A percentile compares a stretch with the other conserved stretches of the same genome.
Evolutionary conservation across 2,888 invertebrate genomes (phyloP).

Genomic region (Pemphredon lugubris): DNA sequence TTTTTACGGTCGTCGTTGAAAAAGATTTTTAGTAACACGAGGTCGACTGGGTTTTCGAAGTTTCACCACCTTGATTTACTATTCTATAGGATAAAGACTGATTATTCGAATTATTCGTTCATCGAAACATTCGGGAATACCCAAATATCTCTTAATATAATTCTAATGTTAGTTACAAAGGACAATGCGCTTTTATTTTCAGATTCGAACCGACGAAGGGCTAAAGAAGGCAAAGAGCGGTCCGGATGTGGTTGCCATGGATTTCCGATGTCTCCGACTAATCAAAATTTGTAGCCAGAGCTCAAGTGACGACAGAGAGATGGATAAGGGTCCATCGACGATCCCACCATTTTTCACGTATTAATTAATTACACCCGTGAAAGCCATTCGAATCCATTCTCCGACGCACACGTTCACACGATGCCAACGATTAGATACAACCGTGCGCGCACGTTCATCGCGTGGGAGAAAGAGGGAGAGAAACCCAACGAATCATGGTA

Average conservation of each 20-base stretch:
- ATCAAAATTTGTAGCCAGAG: conserved; percentile 70
- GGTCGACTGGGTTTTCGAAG: no score
- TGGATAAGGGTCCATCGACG: conserved; percentile 25
- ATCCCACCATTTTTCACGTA: conserved; percentile 50
- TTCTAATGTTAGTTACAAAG: no score
- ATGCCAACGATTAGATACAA: background rate
- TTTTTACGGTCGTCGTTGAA: no score
- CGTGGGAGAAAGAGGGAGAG: background rate
- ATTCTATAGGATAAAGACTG: no score
- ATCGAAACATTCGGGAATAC: no score
- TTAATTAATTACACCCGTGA: conserved; percentile 42
- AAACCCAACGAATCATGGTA: conserved; percentile 8
- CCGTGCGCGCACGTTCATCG: background rate
- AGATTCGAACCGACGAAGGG: conserved; percentile 74
- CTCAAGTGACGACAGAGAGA: conserved; percentile 47
- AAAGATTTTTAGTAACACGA: no score
- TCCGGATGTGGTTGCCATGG: conserved; percentile 64
- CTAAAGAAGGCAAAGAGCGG: conserved; percentile 72
- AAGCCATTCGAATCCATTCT: conserved; percentile 44
- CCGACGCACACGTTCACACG: conserved; percentile 5
- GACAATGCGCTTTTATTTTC: conserved; percentile 61
- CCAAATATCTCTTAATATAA: no score
- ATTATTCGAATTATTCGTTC: no score
- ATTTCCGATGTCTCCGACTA: conserved; percentile 69
- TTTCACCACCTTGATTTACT: no score